Evolutionary conservation across 2,888 invertebrate species (phyloP), one percentile per base, ranked within the genome.

Genomic region (Frankliniella intonsa): DNA sequence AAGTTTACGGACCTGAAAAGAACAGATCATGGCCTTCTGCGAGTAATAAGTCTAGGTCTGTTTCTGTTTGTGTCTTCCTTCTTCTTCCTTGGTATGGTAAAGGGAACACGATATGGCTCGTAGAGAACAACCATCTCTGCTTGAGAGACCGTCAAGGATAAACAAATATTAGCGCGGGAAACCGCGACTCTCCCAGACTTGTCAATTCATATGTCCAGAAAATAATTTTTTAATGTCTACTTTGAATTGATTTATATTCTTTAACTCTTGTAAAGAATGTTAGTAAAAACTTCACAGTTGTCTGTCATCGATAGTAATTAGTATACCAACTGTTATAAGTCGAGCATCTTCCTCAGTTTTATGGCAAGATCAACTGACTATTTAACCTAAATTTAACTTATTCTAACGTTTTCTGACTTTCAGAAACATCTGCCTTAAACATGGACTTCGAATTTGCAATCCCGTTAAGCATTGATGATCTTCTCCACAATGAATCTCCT

Each of bases 391-490:
- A 38, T 38, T 38, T 38, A 38, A 38, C 38, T 38, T 3, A 38
- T 38, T 38, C 3, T 38, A 5, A 55, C 19, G 9, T 55, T 14
- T 38, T 38, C 3, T 38, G 38, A 55, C 19, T 55, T 55, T 14
- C 14, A 55, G 55, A 7, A 19, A 0, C 0, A 10, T 14, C 55
- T 55, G 14, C 0, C 5, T 38, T 5, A 8, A 76, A 25, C 69
- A 76, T 76, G 69, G 69, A 76, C 5, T 8, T 22, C 12, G 69
- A 76, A 84, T 94, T 94, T 88, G 88, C 90, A 80, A 92, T 95
- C 85, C 94, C 94, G 22, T 85, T 91, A 82, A 89, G 91, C 85
- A 92, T 91, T 85, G 91, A 91, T 84, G 94, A 94, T 85, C 89
- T 95, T 82, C 87, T 93, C 55, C 90, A 91, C 86, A 90, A 90